Base-by-base conservation (phyloP, 2,113 vertebrate genomes). In the Neopipo cinnamomea region DNA sequence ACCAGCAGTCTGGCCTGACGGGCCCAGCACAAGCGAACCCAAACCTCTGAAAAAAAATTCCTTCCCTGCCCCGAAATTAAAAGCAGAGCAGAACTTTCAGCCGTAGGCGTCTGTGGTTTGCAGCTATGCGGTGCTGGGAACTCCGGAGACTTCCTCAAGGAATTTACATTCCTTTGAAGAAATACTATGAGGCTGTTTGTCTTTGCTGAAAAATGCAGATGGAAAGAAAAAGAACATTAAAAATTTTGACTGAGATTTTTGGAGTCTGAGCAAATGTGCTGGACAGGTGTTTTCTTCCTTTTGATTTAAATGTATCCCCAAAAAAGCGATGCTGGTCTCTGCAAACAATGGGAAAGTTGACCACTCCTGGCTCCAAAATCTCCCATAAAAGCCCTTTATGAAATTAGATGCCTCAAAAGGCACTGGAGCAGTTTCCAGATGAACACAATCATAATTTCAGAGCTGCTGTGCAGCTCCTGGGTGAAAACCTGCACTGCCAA, bases 141-240 rank as follows among this genome's bases (percentile, higher is more conserved):
- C 96, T 96, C 94, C 84, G 85, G 94, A 95, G 89, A 72, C 95
- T 97, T 92, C 95, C 97, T 92, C 88, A 92, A 97, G 97, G 96
- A 96, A 97, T 95, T 96, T 93, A 95, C 94, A 92, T 91, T 96
- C 95, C 94, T 97, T 97, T 96, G 96, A 97, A 98, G 97, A 96
- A 95, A 91, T 93, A 89, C 94, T 95, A 96, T 97, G 93, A 94
- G 89, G 94, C 93, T 97, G 92, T 84, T 89, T 86, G 90, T 96
- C 95, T 96, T 93, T 13, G 95, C 70, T 92, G 94, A 91, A 94
- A 95, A 94, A 91, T 56, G 93, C 82, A 90, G 55, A 92, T 70
- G 91, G 88, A 88, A 93, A 95, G 70, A 92, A 88, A 95, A 93
- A 67, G 86, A 83, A 91, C 84, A 85, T 89, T 58, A 80, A 93